Evolutionary conservation across 2,113 vertebrate species (phyloP), one percentile per base, ranked within the genome.

Genomic region (Dromas ardeola): DNA sequence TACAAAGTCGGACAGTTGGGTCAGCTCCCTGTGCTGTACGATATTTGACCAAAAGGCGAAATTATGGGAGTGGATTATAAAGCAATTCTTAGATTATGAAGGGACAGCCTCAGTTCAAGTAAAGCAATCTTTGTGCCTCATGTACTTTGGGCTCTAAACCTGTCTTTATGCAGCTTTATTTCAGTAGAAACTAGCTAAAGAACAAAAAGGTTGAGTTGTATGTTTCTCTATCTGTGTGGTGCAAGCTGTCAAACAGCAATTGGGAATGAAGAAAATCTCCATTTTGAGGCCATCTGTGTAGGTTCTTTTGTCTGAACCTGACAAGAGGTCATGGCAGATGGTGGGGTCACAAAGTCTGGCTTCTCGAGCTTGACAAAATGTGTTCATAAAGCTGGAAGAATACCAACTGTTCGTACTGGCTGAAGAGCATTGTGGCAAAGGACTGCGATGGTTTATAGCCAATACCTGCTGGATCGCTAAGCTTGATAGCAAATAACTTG

Each of bases 311-410:
- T 98, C 87, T 98, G 93, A 93, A 97, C 93, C 89, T 96, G 96
- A 98, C 95, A 93, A 95, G 96, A 94, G 97, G 95, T 97, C 93
- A 69, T 95, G 97, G 97, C 98, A 98, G 98, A 98, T 98, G 98
- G 98, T 94, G 95, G 66, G 97, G 98, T 98, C 97, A 97, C 96
- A 93, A 95, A 98, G 96, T 98, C 90, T 97, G 96, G 88, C 95
- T 97, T 97, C 96, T 95, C 2, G 30, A 97, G 93, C 90, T 97
- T 96, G 95, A 96, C 95, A 97, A 97, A 98, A 97, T 97, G 97
- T 98, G 97, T 96, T 98, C 97, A 95, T 97, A 95, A 98, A 96
- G 55, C 95, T 98, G 96, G 96, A 98, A 98, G 97, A 88, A 97
- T 93, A 97, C 90, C 53, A 63, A 96, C 94, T 98, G 97, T 96